Evolutionary conservation across 2,888 invertebrate species (phyloP), one percentile per base, ranked within the genome.

Genomic region (Eudemis profundana): DNA sequence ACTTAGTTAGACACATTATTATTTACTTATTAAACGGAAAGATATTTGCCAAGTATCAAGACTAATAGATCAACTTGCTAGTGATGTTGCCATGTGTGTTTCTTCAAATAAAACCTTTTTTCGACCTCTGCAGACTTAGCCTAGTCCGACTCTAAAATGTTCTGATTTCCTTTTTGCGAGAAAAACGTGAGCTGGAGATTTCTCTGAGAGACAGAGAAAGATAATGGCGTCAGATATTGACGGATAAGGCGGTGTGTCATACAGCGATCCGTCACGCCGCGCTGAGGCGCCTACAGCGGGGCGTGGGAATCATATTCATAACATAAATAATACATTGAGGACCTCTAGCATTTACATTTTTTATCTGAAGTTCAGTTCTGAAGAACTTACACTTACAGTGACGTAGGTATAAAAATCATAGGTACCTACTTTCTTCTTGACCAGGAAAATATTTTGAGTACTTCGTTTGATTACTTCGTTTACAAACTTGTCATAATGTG

Each of bases 241-340:
- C 68, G 69, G 70, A 62, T 70, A 69, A 83, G 79, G 77, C 75
- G 83, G 76, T 73, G 83, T 84, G 86, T 84, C 84, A 78, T 78
- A 68, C 75, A 78, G 74, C 75, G 75, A 88, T 87, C 83, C 77
- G 86, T 89, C 87, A 86, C 78, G 77, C 77, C 79, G 76, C 77
- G 66, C 65, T 65, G 69, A 72, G 72, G 72, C 76, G 74, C 78
- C 78, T 68, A 73, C 78, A 78, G 77, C 75, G 71, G 70, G 67
- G 71, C 83, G 82, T 85, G 85, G 83, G 85, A 85, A 85, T 29
- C 56, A 44, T 56, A 79, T 74, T 68, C 67, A 62, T 70, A n/a
- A n/a, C n/a, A n/a, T n/a, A n/a, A n/a, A n/a, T n/a, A 66, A 69
- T 27, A 62, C 54, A 57, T 67, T 61, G 53, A 29, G 60, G 66